Percentiles rank a stretch among this genome's conserved stretches.
These are phyloP conservation scores for Aplocera efformata DNA, from an alignment of 2,888 invertebrate genomes.

Conservation along the genomic window DNA sequence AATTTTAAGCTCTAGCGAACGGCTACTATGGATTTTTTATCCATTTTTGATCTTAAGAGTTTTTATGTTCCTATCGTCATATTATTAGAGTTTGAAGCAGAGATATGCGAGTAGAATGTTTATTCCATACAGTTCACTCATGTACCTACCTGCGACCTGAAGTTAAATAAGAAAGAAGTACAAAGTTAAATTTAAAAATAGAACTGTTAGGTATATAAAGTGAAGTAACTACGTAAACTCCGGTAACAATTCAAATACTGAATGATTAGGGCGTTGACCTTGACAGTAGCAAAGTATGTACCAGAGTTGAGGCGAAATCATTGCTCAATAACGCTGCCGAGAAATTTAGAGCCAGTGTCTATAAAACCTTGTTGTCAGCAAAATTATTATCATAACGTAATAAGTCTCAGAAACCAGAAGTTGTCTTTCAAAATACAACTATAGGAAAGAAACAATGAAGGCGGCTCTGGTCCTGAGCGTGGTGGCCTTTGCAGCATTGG, in stretches of 20 bases:
- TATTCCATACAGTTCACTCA: too few species aligned
- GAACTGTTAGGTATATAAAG: too few species aligned
- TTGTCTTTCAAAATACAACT: conserved; percentile 21
- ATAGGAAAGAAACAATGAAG: conserved; percentile 50
- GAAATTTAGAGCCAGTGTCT: conserved; percentile 64
- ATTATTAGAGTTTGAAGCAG: too few species aligned
- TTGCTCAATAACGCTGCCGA: conserved; percentile 57
- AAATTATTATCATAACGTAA: conserved; percentile 52
- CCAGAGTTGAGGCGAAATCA: conserved; percentile 47
- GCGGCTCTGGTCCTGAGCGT: conserved; percentile 51
- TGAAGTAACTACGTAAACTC: not conserved
- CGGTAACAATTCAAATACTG: conserved; percentile 1
- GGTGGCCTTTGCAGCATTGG: conserved; percentile 62
- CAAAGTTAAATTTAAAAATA: too few species aligned
- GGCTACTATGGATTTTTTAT: too few species aligned
- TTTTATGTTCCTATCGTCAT: too few species aligned
- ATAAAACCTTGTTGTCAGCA: conserved; percentile 61
- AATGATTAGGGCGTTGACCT: conserved; percentile 48
- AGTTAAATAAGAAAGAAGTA: too few species aligned
- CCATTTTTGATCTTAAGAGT: too few species aligned
- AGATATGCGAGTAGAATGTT: too few species aligned
- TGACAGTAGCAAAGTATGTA: conserved; percentile 50
- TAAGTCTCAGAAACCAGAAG: conserved; percentile 31
- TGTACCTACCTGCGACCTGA: too few species aligned
- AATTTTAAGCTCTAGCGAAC: too few species aligned